Evolutionary conservation across 2,113 vertebrate genomes (phyloP), one percentile per base, ranked within the genome.

Genomic region (Leptosomus discolor): DNA sequence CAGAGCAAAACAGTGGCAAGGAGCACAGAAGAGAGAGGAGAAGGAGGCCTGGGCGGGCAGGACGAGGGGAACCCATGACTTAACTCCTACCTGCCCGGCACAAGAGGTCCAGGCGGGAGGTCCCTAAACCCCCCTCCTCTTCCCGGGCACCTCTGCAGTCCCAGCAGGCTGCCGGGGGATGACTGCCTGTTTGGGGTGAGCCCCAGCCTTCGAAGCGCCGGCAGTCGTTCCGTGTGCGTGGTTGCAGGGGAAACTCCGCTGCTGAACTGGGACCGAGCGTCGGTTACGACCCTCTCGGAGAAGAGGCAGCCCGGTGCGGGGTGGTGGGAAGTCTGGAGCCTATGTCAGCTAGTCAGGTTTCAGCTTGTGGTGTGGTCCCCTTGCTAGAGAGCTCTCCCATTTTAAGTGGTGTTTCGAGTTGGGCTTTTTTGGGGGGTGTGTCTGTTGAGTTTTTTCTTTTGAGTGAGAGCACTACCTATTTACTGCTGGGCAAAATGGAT

Each of bases 201-300:
- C 32, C 37, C 19, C 50, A 34, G 27, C 9, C 6, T 21, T 34
- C 1, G 8, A 18, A 48, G 43, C n/a, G n/a, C n/a, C n/a, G n/a
- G n/a, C n/a, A n/a, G n/a, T n/a, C 22, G 26, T 79, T 93, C 61
- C 27, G 1, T 79, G 57, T 54, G 56, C 5, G 2, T 81, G 39
- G 92, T 90, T 96, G 94, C 81, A 64, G 56, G 16, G 94, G 95
- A 84, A 94, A 94, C 63, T 68, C 34, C 2, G 3, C 43, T 58
- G 57, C 56, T 60, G 29, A 92, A 34, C 50, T 50, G 64, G 78
- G 57, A 92, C 78, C 70, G 20, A 83, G 37, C 30, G 37, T 88
- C 53, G 51, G 1, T 58, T 88, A 22, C 37, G 46, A 77, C 20
- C 50, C 21, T 75, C 36, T 80, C 50, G 73, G 50, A 63, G 50